A percentile compares a stretch with the other conserved stretches of the same genome.
phyloP scores from a whole-genome alignment of 2,888 invertebrate species.

The Ctena decussata region DNA sequence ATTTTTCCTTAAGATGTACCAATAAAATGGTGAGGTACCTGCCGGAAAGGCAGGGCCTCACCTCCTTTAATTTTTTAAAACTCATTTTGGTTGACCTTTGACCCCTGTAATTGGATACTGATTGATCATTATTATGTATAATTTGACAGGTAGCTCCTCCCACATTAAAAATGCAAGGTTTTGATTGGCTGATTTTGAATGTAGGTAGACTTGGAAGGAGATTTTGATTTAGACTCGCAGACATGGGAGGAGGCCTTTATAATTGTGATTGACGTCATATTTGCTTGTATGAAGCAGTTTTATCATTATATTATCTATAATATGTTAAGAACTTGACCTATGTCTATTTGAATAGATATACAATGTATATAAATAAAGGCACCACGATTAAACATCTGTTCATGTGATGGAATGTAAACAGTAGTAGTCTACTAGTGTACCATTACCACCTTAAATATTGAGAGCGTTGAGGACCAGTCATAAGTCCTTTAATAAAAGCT shows the following conservation, averaged over 20 bases:
- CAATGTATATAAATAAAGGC: not conserved
- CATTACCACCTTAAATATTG: no score
- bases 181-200: conserved; percentile 44
- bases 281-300: not conserved
- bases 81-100: conserved; percentile 77
- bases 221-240: not conserved
- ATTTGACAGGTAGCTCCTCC: conserved; percentile 24
- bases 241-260: not conserved
- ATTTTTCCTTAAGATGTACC: conserved; percentile 1
- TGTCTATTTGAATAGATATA: conserved; percentile 18
- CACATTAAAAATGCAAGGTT: conserved; percentile 5
- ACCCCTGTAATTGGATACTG: conserved; percentile 65
- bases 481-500: no score
- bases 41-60: conserved; percentile 57
- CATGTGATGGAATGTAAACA: not conserved
- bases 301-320: conserved; percentile 4
- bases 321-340: conserved; percentile 21
- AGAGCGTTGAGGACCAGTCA: no score
- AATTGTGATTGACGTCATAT: conserved; percentile 9
- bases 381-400: not conserved
- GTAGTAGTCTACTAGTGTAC: no score
- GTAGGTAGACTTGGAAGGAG: not conserved
- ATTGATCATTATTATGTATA: conserved; percentile 30
- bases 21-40: conserved; percentile 34
- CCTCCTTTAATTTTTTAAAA: conserved; percentile 77